Base-by-base conservation (phyloP, 2,797 vertebrate genomes). In the Pseudopleuronectes americanus region DNA sequence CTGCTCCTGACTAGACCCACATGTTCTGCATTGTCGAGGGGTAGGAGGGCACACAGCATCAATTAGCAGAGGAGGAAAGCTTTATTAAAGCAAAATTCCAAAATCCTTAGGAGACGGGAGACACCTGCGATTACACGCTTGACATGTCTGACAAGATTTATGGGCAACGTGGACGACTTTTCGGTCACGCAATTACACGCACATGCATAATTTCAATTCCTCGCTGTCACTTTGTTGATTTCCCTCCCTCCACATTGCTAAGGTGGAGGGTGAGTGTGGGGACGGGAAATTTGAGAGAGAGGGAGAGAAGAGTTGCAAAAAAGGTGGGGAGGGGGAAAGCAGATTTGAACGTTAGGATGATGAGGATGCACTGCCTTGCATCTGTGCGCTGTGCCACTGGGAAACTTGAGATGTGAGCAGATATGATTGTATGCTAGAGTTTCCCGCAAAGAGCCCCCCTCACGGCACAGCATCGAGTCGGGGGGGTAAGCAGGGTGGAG, bases 401-500 rank as follows among this genome's bases (percentile, higher is more conserved):
- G 94, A 93, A 95, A 95, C 87, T 77, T 83, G 93, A 95, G 93
- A 92, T 80, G 87, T 64, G 80, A 88, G 81, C 77, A 91, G 92
- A 94, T 94, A 94, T 64, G 57, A 90, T 82, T 86, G 85, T 80
- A 84, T 84, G 80, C 87, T 91, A 88, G 89, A 92, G 88, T 93
- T 95, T 95, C 93, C 93, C 91, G 93, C 93, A 93, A 94, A 92
- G 85, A 87, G 90, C 88, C 84, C 81, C 79, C 85, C 83, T 77
- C 85, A 84, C 72, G 72, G 83, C 77, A 77, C 55, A 83, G 58
- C 68, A 70, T 61, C 12, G 26, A 64, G 60, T 16, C 9, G 81
- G 79, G 71, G 73, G 59, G 71, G 68, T 63, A 38, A 74, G 74
- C 38, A 68, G 76, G 80, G 70, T 76, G 77, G 84, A 84, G 87